Evolutionary conservation across 2,797 vertebrate species (phyloP), one percentile per base, ranked within the genome.

Genomic region (Typhlichthys eigenmanni): DNA sequence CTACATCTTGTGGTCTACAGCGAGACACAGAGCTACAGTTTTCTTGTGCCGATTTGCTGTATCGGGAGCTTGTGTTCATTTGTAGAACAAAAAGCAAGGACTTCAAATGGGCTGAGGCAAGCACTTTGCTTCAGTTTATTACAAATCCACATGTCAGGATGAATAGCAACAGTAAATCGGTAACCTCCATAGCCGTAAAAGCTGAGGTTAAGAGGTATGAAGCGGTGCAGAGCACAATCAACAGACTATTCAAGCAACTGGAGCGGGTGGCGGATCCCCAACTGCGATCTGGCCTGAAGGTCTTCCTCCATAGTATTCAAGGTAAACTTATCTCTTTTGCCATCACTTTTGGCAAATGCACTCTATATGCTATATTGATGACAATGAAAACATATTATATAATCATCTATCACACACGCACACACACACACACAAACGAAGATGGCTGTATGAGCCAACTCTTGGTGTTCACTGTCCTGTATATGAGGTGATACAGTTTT

Each of bases 121-220:
- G 70, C 60, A 17, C 64, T 66, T 64, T 64, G 69, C 85, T 71
- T 72, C 63, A 64, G 52, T 72, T 74, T 68, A 58, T 46, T 45
- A 58, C 71, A 66, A 72, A 73, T 74, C 62, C 62, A 68, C 62
- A 68, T 19, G 74, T 83, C 84, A 92, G 86, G 79, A 93, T 92
- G 92, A 91, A 73, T 86, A 90, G 75, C 81, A 84, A 76, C 73
- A 72, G 72, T n/a, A 93, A 93, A 79, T 87, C 79, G 13, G 75
- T 62, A 10, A 84, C 84, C 79, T 90, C 92, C 43, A 85, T 79
- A 55, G 91, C 93, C 48, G 93, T 96, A 61, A 92, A 91, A 75
- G 88, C 92, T n/a, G 95, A 97, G 88, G 87, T 96, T 60, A 94
- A 85, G 80, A 87, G 94, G 73, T 86, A 95, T 29, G 93, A 93